phyloP scores from a whole-genome alignment of 53 echinoderm and acorn worm species.

The Pentamera pediparva region DNA sequence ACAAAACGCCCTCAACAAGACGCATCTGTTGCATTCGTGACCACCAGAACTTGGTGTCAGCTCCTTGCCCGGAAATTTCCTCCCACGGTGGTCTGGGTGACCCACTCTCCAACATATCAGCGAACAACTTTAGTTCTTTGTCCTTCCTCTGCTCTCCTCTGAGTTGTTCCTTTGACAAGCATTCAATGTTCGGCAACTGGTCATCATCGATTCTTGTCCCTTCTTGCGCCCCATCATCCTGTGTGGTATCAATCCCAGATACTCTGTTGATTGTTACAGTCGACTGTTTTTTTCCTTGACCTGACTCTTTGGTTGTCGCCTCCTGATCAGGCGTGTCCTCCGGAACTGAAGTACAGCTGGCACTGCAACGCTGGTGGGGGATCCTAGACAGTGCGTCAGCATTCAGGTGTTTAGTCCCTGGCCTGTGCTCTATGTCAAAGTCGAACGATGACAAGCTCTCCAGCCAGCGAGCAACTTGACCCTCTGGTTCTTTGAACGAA shows the following conservation, averaged over 20 bases:
- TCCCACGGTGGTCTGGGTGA: not conserved
- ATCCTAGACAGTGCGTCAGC: not conserved
- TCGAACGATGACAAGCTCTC: not conserved
- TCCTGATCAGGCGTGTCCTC: too few species aligned
- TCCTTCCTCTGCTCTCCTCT: conserved; percentile 1
- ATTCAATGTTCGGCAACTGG: not conserved
- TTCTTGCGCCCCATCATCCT: not conserved
- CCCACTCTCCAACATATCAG: not conserved
- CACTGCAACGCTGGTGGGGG: not conserved
- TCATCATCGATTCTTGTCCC: not conserved
- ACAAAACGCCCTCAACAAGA: not conserved
- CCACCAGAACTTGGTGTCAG: not conserved
- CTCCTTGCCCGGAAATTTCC: not conserved
- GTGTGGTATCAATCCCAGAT: not conserved
- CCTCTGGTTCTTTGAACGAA: not conserved
- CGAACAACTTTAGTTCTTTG: conserved; percentile 9
- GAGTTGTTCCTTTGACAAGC: not conserved
- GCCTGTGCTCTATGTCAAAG: not conserved
- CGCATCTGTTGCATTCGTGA: not conserved
- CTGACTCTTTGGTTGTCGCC: too few species aligned
- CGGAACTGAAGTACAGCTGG: not conserved
- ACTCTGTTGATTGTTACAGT: not conserved
- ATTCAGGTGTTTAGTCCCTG: not conserved
- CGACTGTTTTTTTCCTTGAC: not conserved
- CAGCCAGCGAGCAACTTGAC: not conserved